Evolutionary conservation across 2,113 vertebrate genomes (phyloP).

Genomic region (Bungarus multicinctus): DNA sequence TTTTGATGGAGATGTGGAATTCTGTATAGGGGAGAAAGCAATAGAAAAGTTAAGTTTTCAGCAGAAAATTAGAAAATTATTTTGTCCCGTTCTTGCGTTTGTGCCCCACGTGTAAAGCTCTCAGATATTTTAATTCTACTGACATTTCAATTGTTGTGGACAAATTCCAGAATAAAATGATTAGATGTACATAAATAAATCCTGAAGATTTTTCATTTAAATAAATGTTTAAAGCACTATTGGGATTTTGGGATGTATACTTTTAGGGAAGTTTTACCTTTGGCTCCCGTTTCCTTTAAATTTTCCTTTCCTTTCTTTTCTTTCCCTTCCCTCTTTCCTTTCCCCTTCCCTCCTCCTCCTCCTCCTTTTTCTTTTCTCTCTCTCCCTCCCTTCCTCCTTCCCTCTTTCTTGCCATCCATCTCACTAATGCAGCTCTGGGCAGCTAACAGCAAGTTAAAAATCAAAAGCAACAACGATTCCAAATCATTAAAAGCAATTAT

Average conservation of each 20-base stretch:
- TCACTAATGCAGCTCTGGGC: background rate
- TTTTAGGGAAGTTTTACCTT: background rate
- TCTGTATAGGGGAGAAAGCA: background rate
- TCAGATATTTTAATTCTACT: background rate
- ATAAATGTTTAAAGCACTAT: background rate
- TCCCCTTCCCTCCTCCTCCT: no score
- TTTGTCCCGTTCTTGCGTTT: background rate
- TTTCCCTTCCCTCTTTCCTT: no score
- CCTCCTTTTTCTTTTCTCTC: background rate
- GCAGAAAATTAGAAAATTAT: background rate
- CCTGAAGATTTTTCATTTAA: background rate
- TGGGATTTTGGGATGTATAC: background rate
- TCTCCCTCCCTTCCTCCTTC: fast-evolving
- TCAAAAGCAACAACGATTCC: background rate
- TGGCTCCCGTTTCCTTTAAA: background rate
- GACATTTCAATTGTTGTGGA: background rate
- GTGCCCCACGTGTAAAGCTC: background rate
- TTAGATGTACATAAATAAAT: background rate
- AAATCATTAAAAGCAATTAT: background rate
- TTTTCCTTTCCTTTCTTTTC: no score
- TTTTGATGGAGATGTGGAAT: background rate
- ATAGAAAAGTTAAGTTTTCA: background rate
- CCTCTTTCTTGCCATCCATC: background rate
- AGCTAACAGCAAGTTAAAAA: background rate
- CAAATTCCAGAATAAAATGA: background rate